Conservation (phyloP, 2,888 invertebrate species). For the Aphodius sticticus region DNA sequence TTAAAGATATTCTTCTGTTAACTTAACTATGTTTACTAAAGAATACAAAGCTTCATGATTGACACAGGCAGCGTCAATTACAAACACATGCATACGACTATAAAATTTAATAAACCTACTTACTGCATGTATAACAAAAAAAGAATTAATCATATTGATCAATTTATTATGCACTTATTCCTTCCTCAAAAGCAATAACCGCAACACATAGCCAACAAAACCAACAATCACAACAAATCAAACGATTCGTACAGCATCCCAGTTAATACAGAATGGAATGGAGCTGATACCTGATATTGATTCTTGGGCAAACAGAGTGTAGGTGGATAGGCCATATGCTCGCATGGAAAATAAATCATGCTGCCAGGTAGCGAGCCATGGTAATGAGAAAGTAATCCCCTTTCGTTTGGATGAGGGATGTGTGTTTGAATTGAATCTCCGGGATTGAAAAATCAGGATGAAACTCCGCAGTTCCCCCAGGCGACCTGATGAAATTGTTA, state of each 20-base stretch:
- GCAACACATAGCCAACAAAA: no score
- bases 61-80: no score
- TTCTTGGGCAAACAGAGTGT: not conserved
- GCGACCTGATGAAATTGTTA: not conserved
- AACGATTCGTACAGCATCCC: not conserved
- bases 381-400: not conserved
- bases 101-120: no score
- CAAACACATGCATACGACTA: no score
- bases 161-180: no score
- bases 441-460: not conserved
- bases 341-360: not conserved
- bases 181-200: no score
- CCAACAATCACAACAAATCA: no score
- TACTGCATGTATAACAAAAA: no score
- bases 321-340: not conserved
- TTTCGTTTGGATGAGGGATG: not conserved
- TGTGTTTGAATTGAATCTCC: not conserved
- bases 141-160: no score
- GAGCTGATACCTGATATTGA: not conserved
- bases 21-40: no score
- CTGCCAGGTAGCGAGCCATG: not conserved
- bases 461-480: not conserved
- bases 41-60: no score
- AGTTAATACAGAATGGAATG: not conserved
- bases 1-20: no score